phyloP scores from a whole-genome alignment of 1,140 invertebrate genomes.

The Coenobita brevimanus region DNA sequence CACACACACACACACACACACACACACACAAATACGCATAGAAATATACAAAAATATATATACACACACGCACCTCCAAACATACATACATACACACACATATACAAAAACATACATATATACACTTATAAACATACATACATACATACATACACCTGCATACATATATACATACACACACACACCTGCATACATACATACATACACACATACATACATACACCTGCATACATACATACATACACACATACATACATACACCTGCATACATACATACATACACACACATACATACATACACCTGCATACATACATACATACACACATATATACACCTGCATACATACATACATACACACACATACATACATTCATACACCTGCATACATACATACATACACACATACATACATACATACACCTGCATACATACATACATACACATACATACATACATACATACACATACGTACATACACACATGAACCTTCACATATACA shows the following conservation, averaged over 20 bases:
- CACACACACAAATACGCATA: too few species aligned
- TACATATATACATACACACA: constrained; percentile 19
- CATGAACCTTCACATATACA: too few species aligned
- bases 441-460: not conserved
- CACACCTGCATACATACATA: not conserved
- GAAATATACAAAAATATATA: too few species aligned
- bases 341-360: constrained; percentile 13
- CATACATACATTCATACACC: not conserved
- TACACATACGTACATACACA: constrained; percentile 9
- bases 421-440: not conserved
- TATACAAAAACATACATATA: constrained; percentile 22
- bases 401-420: too few species aligned
- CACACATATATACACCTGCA: too few species aligned
- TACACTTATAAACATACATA: constrained; percentile 18
- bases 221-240: too few species aligned
- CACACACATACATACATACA: constrained; percentile 7
- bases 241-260: too few species aligned
- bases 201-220: not conserved
- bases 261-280: not conserved
- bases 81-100: not conserved
- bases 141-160: not conserved
- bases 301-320: too few species aligned
- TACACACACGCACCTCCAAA: too few species aligned
- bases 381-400: too few species aligned
- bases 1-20: too few species aligned